A percentile compares a stretch with the other conserved stretches of the same genome.
phyloP scores from a whole-genome alignment of 2,888 invertebrate species.

The Acanthoscelides obtectus region DNA sequence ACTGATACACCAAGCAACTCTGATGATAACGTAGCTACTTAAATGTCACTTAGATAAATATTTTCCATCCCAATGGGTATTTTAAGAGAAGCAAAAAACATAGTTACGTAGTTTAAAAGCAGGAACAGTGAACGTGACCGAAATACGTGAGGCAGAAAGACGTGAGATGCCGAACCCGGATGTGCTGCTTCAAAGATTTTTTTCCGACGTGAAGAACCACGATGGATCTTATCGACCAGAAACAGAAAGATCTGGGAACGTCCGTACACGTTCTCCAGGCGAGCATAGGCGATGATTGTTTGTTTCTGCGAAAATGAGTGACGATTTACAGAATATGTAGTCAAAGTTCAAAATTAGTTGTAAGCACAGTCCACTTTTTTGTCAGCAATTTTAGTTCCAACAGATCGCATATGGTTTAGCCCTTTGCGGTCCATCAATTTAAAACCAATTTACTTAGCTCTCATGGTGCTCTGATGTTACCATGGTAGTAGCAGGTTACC shows the following conservation, averaged over 20 bases:
- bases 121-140: conserved; percentile 18
- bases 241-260: conserved; percentile 8
- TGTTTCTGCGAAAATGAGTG: background rate
- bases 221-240: conserved; percentile 9
- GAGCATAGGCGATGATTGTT: conserved; percentile 7
- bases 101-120: background rate
- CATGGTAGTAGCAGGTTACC: too few species aligned
- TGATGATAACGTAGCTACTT: background rate
- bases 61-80: background rate
- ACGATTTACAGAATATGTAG: conserved; percentile 2
- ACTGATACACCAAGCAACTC: too few species aligned
- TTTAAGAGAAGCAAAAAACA: background rate
- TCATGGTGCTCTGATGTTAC: too few species aligned
- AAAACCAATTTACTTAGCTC: too few species aligned
- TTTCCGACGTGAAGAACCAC: conserved; percentile 6
- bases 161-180: conserved; percentile 13
- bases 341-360: background rate
- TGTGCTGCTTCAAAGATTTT: conserved; percentile 10
- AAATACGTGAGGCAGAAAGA: conserved; percentile 20
- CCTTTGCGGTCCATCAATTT: too few species aligned
- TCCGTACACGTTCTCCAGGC: conserved; percentile 1
- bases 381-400: too few species aligned
- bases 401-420: too few species aligned
- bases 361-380: too few species aligned
- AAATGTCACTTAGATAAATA: background rate